Evolutionary conservation across 2,888 invertebrate species (phyloP), one percentile per base, ranked within the genome.

Genomic region (Anaspis maculata): DNA sequence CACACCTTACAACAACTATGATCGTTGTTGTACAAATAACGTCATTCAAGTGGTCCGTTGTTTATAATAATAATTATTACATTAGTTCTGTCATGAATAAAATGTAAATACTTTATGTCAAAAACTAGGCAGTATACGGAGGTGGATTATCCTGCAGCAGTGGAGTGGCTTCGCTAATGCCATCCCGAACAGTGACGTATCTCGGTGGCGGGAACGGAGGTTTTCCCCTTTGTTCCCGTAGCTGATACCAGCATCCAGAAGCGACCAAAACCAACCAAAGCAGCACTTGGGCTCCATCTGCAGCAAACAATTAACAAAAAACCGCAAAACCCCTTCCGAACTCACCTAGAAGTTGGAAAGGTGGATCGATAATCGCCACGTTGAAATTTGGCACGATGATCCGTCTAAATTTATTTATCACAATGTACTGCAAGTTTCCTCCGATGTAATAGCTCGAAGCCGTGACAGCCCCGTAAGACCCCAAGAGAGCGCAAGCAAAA

Each of bases 371-470:
- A 13, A 74, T 62, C 13, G 77, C 81, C 11, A 59, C 54, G 27
- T 71, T 67, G 47, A 79, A 83, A n/a, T 69, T 62, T 0, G 66
- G 52, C 6, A 78, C 71, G 0, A 72, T 70, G 0, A 75, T 73
- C 41, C 83, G 70, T 41, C 82, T 65, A n/a, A 80, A 56, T 0
- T 73, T 67, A 51, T 83, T 83, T 12, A 83, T 66, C 2, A 83
- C 47, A 19, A 84, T 77, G 53, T 77, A 83, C 48, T 77, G 77
- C 45, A 85, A 60, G 61, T 73, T 76, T 15, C 78, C 73, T 13
- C 77, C 78, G 39, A 74, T 42, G 49, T 73, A 79, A 51, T 74
- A 73, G 61, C 82, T 83, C 7, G 82, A 54, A 22, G 79, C 70
- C 25, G 77, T 68, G 40, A 76, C 62, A 25, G 79, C 64, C 14